phyloP scores from a whole-genome alignment of 2,888 invertebrate species.

The Dysmachus trigonus region DNA sequence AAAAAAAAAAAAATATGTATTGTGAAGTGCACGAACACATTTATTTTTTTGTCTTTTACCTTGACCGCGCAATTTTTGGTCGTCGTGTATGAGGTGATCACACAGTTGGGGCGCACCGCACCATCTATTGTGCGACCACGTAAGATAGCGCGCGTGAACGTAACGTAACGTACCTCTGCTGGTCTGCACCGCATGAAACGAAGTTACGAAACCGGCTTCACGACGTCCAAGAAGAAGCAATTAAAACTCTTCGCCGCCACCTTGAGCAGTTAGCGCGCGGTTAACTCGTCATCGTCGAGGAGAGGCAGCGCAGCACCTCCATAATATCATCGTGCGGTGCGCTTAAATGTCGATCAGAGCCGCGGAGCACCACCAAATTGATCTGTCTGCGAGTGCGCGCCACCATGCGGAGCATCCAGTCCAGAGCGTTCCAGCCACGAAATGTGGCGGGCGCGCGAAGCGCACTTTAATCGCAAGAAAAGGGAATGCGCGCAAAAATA shows the following conservation, averaged over 20 bases:
- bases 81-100: neutral
- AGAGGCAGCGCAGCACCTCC: neutral
- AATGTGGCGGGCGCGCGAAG: neutral
- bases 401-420: neutral
- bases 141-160: too few relatives aligned
- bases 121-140: neutral
- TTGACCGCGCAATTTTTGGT: neutral
- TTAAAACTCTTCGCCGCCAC: conserved; percentile 9
- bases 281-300: neutral
- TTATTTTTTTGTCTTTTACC: neutral
- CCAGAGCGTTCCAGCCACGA: neutral
- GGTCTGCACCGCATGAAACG: neutral
- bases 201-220: neutral
- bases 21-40: neutral
- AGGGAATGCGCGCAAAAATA: neutral
- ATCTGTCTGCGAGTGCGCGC: neutral
- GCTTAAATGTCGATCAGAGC: conserved; percentile 18
- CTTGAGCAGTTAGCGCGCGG: neutral
- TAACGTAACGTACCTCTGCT: neutral
- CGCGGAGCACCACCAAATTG: neutral
- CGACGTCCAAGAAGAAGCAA: neutral
- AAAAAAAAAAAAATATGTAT: neutral
- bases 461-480: neutral
- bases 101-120: neutral
- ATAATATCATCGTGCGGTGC: neutral